Evolutionary conservation across 1,140 invertebrate species (phyloP).

Genomic region (Rhagoletis zephyria): DNA sequence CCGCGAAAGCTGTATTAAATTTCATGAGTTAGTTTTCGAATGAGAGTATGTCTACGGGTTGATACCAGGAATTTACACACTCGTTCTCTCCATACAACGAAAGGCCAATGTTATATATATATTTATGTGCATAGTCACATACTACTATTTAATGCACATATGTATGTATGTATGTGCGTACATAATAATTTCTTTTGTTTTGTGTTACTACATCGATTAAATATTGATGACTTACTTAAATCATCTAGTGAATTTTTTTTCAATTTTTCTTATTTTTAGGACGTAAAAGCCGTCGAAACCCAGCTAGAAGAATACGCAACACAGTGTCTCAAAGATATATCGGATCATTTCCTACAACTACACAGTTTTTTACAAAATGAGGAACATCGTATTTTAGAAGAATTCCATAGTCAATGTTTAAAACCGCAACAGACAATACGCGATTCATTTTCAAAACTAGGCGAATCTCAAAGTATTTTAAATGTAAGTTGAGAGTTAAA

Average conservation of each 20-base stretch:
- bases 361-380: conserved; percentile 66
- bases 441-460: conserved; percentile 59
- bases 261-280: conserved; percentile 58
- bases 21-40: too few relatives aligned
- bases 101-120: too few relatives aligned
- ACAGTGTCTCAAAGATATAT: conserved; percentile 60
- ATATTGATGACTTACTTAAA: too few relatives aligned
- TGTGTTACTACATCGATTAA: too few relatives aligned
- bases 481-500: conserved; percentile 59
- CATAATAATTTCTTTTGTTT: too few relatives aligned
- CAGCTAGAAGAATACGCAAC: conserved; percentile 62
- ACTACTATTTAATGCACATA: too few relatives aligned
- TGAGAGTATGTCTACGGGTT: too few relatives aligned
- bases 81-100: too few relatives aligned
- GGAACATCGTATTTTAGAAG: conserved; percentile 62
- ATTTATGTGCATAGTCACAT: too few relatives aligned
- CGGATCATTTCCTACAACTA: conserved; percentile 62
- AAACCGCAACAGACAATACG: conserved; percentile 61
- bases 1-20: too few relatives aligned
- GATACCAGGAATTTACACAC: too few relatives aligned
- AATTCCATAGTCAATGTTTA: conserved; percentile 62
- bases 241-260: not conserved
- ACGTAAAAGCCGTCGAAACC: conserved; percentile 59
- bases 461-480: conserved; percentile 60
- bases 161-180: too few relatives aligned